These are phyloP conservation scores for Amblyopsis rosae DNA, from an alignment of 2,113 vertebrate species.

Conservation along the genomic window DNA sequence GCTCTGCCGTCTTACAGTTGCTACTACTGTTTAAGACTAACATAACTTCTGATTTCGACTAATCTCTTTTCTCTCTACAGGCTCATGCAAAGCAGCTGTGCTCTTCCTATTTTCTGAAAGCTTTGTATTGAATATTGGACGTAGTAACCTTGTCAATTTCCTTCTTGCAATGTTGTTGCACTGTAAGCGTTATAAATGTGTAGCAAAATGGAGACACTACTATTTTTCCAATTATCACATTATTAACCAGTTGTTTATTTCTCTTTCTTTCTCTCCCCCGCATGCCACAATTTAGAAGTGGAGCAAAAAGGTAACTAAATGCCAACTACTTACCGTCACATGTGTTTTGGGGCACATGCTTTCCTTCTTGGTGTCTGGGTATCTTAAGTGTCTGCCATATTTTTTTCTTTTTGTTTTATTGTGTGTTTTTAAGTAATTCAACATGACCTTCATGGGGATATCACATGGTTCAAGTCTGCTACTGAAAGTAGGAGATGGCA, in stretches of 20 bases:
- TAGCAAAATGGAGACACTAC: conserved; percentile 18
- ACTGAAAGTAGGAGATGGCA: neutral
- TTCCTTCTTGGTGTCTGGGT: conserved; percentile 58
- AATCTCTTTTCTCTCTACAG: conserved; percentile 44
- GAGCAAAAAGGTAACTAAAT: conserved; percentile 99
- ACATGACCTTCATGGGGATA: conserved; percentile 58
- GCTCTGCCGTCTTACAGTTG: neutral
- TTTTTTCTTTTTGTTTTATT: conserved; percentile 9
- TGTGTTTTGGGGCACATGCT: conserved; percentile 76
- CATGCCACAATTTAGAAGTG: conserved; percentile 94
- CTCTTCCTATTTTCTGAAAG: conserved; percentile 9
- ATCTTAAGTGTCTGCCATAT: neutral
- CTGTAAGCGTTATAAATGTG: conserved; percentile 14
- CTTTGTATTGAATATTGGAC: conserved; percentile 29
- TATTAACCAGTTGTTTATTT: conserved; percentile 91
- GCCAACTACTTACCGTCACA: conserved; percentile 80
- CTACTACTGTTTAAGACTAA: no score
- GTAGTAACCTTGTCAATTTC: conserved; percentile 42
- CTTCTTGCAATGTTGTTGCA: conserved; percentile 28
- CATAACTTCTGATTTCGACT: no score
- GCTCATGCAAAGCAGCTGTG: neutral
- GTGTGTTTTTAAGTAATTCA: conserved; percentile 18
- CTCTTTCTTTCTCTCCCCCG: conserved; percentile 85
- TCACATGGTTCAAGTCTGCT: conserved; percentile 5
- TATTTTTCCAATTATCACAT: conserved; percentile 73